A percentile compares a stretch with the other conserved stretches of the same genome.
Evolutionary conservation across 1,140 invertebrate species (phyloP).

Genomic region (Bombus picipes): DNA sequence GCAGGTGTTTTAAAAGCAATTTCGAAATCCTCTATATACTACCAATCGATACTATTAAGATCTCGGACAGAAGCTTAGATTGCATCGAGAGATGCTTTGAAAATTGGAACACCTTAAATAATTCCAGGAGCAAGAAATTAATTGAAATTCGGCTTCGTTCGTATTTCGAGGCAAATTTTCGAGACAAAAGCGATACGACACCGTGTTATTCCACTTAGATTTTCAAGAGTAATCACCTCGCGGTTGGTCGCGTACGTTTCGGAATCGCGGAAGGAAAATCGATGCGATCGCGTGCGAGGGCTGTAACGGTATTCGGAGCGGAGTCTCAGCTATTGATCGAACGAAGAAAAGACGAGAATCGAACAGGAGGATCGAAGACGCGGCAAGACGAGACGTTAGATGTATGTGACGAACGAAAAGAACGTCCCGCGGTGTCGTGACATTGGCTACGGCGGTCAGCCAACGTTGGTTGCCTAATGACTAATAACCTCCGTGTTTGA

Average conservation of each 20-base stretch:
- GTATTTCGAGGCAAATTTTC: background rate
- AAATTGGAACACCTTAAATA: background rate
- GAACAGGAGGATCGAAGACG: slow-evolving; percentile 47
- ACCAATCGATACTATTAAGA: background rate
- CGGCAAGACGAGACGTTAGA: slow-evolving; percentile 50
- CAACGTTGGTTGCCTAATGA: slow-evolving; percentile 40
- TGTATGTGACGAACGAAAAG: slow-evolving; percentile 53
- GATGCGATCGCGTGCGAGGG: slow-evolving; percentile 70
- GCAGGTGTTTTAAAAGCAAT: background rate
- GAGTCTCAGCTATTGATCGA: slow-evolving; percentile 64
- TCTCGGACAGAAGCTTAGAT: background rate
- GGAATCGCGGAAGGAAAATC: slow-evolving; percentile 70
- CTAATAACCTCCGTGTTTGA: slow-evolving; percentile 57
- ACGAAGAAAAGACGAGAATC: slow-evolving; percentile 47
- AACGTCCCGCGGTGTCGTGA: slow-evolving; percentile 52
- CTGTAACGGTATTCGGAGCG: slow-evolving; percentile 72
- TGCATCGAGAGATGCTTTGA: too few relatives aligned
- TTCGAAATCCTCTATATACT: background rate
- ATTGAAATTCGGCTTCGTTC: background rate
- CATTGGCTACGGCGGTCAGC: slow-evolving; percentile 28
- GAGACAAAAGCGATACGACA: background rate
- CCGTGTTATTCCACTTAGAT: background rate
- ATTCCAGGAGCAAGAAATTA: background rate
- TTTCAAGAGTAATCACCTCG: background rate
- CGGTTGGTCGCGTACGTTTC: slow-evolving; percentile 32